Evolutionary conservation across 53 echinoderm and acorn worm species (phyloP).

Genomic region (Apostichopus leukothele): DNA sequence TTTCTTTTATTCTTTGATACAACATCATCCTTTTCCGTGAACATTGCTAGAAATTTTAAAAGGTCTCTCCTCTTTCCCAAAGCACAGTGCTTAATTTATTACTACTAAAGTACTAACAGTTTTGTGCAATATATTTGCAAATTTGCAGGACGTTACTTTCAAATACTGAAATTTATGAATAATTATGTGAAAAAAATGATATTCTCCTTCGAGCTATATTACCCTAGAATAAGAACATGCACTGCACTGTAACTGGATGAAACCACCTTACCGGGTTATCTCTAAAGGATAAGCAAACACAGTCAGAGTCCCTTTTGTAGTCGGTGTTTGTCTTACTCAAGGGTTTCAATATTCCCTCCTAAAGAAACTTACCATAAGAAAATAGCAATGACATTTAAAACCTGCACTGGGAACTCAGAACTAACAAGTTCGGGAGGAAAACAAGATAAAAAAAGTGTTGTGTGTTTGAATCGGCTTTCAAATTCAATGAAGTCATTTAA

Average conservation of each 20-base stretch:
- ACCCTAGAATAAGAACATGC: too few relatives aligned
- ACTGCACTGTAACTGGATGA: background rate
- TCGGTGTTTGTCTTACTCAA: background rate
- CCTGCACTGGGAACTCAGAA: background rate
- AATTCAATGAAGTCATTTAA: background rate
- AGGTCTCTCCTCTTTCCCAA: too few relatives aligned
- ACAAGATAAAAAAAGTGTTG: background rate
- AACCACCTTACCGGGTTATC: background rate
- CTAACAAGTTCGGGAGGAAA: background rate
- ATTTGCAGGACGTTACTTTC: too few relatives aligned
- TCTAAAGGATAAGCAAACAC: background rate
- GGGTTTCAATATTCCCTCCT: background rate
- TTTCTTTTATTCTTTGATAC: too few relatives aligned
- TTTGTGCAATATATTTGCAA: too few relatives aligned
- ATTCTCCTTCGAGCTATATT: too few relatives aligned
- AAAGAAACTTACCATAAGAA: background rate
- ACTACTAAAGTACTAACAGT: too few relatives aligned
- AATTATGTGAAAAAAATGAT: too few relatives aligned
- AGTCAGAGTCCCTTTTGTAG: background rate
- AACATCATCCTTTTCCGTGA: too few relatives aligned
- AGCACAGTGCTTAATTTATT: too few relatives aligned
- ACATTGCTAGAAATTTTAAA: too few relatives aligned
- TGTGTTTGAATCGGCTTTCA: background rate
- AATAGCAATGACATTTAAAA: background rate
- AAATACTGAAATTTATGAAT: too few relatives aligned